Percentiles rank a stretch among this genome's conserved stretches.
Conservation (phyloP, 2,797 vertebrate species). For the Malacoctenus gilli region DNA sequence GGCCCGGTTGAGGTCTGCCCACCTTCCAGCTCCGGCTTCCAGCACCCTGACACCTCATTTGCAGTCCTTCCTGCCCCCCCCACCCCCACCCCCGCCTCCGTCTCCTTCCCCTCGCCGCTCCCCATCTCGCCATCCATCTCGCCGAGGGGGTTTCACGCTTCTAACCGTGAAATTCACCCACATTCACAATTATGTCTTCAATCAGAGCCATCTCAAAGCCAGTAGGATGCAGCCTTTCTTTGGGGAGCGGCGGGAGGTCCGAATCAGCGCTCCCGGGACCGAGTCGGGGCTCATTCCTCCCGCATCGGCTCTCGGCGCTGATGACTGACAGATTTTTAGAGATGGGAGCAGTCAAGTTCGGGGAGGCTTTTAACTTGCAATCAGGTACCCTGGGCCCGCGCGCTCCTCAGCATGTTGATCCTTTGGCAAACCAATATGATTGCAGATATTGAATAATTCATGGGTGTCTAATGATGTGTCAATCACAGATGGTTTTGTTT, state of each 20-base stretch:
- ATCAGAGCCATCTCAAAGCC: slow-evolving; percentile 76
- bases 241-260: slow-evolving; percentile 57
- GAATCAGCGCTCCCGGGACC: slow-evolving; percentile 54
- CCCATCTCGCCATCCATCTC: slow-evolving; percentile 72
- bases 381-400: slow-evolving; percentile 68
- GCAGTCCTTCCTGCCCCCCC: slow-evolving; percentile 45
- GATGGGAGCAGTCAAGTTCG: slow-evolving; percentile 51
- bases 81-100: no score
- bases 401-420: slow-evolving; percentile 71
- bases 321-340: slow-evolving; percentile 72
- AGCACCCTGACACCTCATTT: slow-evolving; percentile 61
- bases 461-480: slow-evolving; percentile 78
- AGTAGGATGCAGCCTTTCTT: slow-evolving; percentile 62
- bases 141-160: slow-evolving; percentile 73
- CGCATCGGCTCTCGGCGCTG: slow-evolving; percentile 46
- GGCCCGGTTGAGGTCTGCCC: slow-evolving; percentile 43
- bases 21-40: slow-evolving; percentile 36
- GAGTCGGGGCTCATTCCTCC: slow-evolving; percentile 31
- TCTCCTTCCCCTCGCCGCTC: slow-evolving; percentile 25
- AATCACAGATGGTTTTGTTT: slow-evolving; percentile 76
- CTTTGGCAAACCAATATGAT: slow-evolving; percentile 72
- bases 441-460: slow-evolving; percentile 79
- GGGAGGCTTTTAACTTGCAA: slow-evolving; percentile 75
- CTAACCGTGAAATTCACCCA: slow-evolving; percentile 79
- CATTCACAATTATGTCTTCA: slow-evolving; percentile 81